Evolutionary conservation across 2,797 vertebrate genomes (phyloP).

Genomic region (Sebastes minor): DNA sequence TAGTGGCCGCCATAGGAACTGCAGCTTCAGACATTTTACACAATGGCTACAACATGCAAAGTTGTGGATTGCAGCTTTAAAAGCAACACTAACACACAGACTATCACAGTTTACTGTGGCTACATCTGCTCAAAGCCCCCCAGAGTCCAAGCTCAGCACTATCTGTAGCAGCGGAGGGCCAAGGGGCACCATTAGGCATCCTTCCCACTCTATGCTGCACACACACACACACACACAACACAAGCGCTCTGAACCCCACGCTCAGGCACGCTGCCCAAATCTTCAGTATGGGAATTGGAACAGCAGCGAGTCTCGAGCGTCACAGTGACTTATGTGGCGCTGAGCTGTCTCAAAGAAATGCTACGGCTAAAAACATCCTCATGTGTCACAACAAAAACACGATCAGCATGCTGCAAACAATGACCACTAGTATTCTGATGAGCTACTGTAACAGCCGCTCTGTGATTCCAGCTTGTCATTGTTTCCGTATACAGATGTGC

Average conservation of each 20-base stretch:
- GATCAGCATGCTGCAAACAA: conserved; percentile 17
- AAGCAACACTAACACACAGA: neutral
- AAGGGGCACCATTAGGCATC: conserved; percentile 36
- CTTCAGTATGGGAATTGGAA: conserved; percentile 14
- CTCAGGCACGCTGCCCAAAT: conserved; percentile 37
- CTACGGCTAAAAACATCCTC: neutral
- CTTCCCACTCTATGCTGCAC: conserved; percentile 30
- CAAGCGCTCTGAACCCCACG: conserved; percentile 5
- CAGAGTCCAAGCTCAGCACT: conserved; percentile 56
- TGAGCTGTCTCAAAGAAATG: neutral
- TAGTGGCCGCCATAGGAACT: neutral
- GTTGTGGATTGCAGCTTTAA: neutral
- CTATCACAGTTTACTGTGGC: conserved; percentile 24
- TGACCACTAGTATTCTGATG: neutral
- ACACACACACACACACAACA: neutral
- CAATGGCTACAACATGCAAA: neutral
- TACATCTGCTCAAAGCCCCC: conserved; percentile 39
- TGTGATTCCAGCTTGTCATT: neutral
- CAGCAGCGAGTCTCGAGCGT: neutral
- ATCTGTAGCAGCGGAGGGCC: conserved; percentile 44
- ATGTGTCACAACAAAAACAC: conserved; percentile 1
- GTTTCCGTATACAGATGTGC: neutral
- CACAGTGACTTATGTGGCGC: neutral
- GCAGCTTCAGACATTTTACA: neutral
- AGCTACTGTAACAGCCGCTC: conserved; percentile 14